Base-by-base conservation (phyloP, 1,140 invertebrate species). In the Eulimnadia texana region DNA sequence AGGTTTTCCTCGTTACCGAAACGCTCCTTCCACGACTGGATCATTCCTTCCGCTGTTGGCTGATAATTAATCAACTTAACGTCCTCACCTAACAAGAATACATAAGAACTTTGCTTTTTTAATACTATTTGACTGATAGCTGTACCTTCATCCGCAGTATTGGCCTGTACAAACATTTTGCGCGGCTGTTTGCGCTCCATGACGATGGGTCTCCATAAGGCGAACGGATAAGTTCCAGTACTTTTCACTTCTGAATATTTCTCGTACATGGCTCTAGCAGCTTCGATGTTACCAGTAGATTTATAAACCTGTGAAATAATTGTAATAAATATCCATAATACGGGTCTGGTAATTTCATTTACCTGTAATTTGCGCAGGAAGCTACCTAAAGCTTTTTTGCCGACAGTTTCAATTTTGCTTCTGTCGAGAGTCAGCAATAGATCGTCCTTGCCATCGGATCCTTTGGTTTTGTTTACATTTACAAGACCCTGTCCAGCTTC, bases 111-210 rank as follows among this genome's bases (percentile, higher is more conserved):
- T 61, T 16, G 50, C 16, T 33, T 54, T 54, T 42, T 25, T 16
- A 24, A 13, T n/a, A 10, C 1, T 22, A 22, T 20, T 1, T 24
- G n/a, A n/a, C 22, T 50, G 10, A 59, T 13, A 47, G 28, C 16
- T 60, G 64, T 68, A 79, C 79, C 78, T 71, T 78, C 71, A 10
- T 79, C 61, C n/a, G 73, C 61, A 0, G 90, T 93, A 71, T 93
- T 94, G 33, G 86, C 78, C 72, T 94, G 91, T 10, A 94, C 88
- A 70, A 93, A 86, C 67, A 96, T 86, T 69, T 90, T 91, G 53
- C 91, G 77, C 0, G 93, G 92, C 69, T 93, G 86, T 70, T 91
- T 91, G 68, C 93, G 84, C 20, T 83, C 81, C 68, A 96, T 70
- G 28, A 94, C 83, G 70, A 95, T 91, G 52, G 89, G 80, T 53